Percentiles rank a stretch among this genome's conserved stretches.
phyloP scores from a whole-genome alignment of 1,140 invertebrate species.

The Antheraea mylitta region DNA sequence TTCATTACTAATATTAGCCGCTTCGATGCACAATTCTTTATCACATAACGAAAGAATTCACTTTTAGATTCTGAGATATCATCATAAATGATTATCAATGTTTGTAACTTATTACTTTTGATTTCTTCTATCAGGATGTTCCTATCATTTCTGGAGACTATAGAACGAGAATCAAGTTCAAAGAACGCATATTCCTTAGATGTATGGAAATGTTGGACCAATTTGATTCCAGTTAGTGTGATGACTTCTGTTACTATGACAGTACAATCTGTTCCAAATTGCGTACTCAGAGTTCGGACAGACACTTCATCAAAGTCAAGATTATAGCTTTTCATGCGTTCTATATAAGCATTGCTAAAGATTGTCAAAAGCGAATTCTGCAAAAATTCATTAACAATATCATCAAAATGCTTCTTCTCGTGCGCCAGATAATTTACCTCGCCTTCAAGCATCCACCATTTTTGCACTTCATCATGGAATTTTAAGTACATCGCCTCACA shows the following conservation, averaged over 20 bases:
- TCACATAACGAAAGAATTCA: not conserved
- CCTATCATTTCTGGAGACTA: not conserved
- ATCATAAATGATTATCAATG: not conserved
- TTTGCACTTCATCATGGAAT: not conserved
- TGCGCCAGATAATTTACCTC: not conserved
- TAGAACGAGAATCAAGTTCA: not conserved
- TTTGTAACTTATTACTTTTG: not conserved
- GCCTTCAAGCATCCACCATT: conserved; percentile 4
- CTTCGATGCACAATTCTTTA: not conserved
- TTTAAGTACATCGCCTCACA: not conserved
- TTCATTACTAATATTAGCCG: not conserved
- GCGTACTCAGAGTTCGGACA: not conserved
- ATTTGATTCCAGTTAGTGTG: not conserved
- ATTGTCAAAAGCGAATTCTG: not conserved
- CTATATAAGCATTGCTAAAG: not conserved
- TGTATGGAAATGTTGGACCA: not conserved
- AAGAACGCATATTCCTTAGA: not conserved
- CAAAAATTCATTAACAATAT: not conserved
- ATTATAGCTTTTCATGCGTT: not conserved
- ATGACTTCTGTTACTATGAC: not conserved
- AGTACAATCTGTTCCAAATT: not conserved
- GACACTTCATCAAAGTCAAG: not conserved
- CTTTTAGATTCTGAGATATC: not conserved
- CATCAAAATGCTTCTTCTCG: not conserved
- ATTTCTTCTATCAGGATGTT: not conserved